Base-by-base conservation (phyloP, 2,113 vertebrate genomes). In the Macquaria ambigua region DNA sequence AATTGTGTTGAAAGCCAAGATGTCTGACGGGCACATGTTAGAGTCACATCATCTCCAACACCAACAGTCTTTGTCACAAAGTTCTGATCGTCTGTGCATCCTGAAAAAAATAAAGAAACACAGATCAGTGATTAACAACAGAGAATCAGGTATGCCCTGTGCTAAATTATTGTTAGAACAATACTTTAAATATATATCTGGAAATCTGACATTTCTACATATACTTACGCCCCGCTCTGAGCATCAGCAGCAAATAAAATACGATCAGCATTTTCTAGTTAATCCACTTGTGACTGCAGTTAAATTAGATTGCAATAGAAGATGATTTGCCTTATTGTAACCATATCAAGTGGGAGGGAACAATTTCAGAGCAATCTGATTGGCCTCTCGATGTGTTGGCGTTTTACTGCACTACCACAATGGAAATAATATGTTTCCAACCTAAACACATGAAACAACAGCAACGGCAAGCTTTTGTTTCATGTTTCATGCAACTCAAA, bases 211-310 rank as follows among this genome's bases (percentile, higher is more conserved):
- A 2, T n/a, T 25, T 62, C 6, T 20, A 20, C 15, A n/a, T 4
- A 46, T 69, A 82, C 83, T 85, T 86, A 89, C 69, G 20, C 8
- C 77, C 69, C n/a, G 56, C 18, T 74, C 2, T 62, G 52, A 84
- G 4, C 10, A 58, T 43, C 28, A 79, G 20, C 34, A 88, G 6
- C 1, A 28, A 18, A 48, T 3, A 78, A 8, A 90, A 28, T 20
- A 86, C 0, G 8, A 76, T 28, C 31, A 77, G 23, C 89, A 90
- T 90, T 71, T 76, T 37, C 28, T 31, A 2, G 2, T 31, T 31
- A 31, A 31, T 31, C 28, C 28, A 31, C 28, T 31, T 31, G 28
- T 2, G 28, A 31, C 28, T 31, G 28, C 28, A 31, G 28, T 37
- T 37, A 23, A 53, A 25, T 66, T 20, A 55, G 2, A 61, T 6